Evolutionary conservation across 2,797 vertebrate species (phyloP).

Genomic region (Scyliorhinus canicula): DNA sequence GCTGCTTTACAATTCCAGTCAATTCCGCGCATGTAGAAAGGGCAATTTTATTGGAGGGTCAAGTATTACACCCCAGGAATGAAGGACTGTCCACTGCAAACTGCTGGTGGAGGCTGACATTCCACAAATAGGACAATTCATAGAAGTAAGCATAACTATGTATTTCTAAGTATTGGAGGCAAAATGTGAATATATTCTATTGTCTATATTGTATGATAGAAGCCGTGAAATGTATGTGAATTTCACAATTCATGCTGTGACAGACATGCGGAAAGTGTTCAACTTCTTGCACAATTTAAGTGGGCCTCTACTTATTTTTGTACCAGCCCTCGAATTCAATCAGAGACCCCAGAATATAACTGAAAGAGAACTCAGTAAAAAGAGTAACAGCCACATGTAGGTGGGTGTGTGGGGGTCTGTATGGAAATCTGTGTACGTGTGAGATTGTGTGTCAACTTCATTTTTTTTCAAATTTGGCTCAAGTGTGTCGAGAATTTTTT

Average conservation of each 20-base stretch:
- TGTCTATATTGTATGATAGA: background rate
- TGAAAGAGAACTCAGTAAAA: background rate
- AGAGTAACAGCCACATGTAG: background rate
- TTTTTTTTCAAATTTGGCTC: background rate
- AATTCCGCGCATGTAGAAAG: background rate
- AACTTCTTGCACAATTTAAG: background rate
- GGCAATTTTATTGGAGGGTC: background rate
- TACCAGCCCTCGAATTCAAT: background rate
- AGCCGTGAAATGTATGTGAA: background rate
- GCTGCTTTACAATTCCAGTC: background rate
- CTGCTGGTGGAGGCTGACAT: background rate
- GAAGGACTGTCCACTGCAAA: background rate
- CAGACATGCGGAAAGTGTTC: background rate
- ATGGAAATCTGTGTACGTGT: background rate
- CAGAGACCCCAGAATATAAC: background rate
- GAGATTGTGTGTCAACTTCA: background rate
- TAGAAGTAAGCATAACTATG: background rate
- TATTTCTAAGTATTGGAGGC: background rate
- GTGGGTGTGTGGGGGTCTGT: background rate
- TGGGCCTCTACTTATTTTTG: background rate
- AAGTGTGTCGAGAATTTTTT: background rate
- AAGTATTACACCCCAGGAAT: background rate
- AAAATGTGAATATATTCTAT: background rate
- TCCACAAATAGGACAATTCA: background rate
- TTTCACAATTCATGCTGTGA: background rate